phyloP scores from a whole-genome alignment of 2,113 vertebrate genomes.

The Mesembrinibis cayennensis region DNA sequence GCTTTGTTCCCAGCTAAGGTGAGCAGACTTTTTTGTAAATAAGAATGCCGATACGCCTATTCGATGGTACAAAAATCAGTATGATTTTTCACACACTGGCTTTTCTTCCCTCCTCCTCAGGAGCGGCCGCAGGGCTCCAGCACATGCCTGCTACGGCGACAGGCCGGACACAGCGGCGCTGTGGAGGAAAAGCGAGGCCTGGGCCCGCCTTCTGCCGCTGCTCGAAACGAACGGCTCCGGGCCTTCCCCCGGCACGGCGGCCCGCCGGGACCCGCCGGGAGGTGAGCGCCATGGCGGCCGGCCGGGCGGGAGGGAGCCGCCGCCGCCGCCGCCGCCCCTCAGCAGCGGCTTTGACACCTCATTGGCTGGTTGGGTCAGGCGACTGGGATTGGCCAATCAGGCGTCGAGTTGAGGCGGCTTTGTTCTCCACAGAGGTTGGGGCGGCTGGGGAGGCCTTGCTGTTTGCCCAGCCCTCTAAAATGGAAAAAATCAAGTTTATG shows the following conservation, averaged over 20 bases:
- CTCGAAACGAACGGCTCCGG: rapidly evolving
- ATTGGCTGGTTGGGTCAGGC: not conserved
- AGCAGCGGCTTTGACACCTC: rapidly evolving
- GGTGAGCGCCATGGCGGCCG: not conserved
- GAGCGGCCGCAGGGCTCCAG: not conserved
- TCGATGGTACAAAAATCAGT: not conserved
- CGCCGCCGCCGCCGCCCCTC: not conserved
- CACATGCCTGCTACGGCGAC: rapidly evolving
- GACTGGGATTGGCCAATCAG: not conserved
- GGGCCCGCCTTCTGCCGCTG: too few species aligned
- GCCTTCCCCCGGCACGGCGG: rapidly evolving
- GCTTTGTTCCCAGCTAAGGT: not conserved
- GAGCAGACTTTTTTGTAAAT: not conserved
- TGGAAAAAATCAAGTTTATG: rapidly evolving
- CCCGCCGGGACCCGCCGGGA: rapidly evolving
- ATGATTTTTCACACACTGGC: rapidly evolving
- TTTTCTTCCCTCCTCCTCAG: not conserved
- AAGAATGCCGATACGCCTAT: rapidly evolving
- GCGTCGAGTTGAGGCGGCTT: not conserved
- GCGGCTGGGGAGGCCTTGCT: rapidly evolving
- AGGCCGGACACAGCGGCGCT: rapidly evolving
- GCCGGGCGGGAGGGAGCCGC: too few species aligned
- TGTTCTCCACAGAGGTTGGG: not conserved
- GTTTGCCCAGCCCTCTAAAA: not conserved
- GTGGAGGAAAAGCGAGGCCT: not conserved